Conservation (phyloP, 2,797 vertebrate species). For the Cryptoprocta ferox region DNA sequence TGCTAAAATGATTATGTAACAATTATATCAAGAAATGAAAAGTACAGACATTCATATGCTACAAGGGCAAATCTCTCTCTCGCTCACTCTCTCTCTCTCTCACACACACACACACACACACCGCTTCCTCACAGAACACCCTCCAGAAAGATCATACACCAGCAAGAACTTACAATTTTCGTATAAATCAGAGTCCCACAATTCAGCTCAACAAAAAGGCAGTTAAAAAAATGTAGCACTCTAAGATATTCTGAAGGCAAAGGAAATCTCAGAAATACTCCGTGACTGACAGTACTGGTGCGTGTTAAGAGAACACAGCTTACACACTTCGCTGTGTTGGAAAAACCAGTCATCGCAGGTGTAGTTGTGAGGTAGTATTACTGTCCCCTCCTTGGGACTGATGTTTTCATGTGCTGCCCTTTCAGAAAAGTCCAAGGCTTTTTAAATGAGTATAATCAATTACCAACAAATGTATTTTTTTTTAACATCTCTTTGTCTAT, state of each 20-base stretch:
- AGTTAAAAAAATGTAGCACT: constrained; percentile 83
- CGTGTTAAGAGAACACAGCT: constrained; percentile 21
- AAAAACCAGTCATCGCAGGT: constrained; percentile 89
- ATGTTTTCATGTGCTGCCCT: constrained; percentile 93
- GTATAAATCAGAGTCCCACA: constrained; percentile 77
- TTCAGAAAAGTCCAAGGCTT: constrained; percentile 88
- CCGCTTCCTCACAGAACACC: constrained; percentile 71
- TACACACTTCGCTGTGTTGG: constrained; percentile 84
- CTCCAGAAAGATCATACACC: constrained; percentile 83
- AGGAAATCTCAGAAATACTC: constrained; percentile 69
- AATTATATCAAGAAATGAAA: constrained; percentile 81
- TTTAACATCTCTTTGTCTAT: constrained; percentile 71
- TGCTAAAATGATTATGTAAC: constrained; percentile 67
- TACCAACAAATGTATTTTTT: constrained; percentile 63
- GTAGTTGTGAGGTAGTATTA: constrained; percentile 93
- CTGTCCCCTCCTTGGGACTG: constrained; percentile 88
- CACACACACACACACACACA: constrained; percentile 29
- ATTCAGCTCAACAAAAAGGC: constrained; percentile 83
- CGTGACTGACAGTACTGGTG: neutral
- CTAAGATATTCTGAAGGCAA: constrained; percentile 75
- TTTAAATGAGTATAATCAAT: constrained; percentile 79
- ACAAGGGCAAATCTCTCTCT: constrained; percentile 16
- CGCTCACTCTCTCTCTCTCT: neutral
- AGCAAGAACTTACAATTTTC: constrained; percentile 83
- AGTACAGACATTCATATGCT: constrained; percentile 66